phyloP scores from a whole-genome alignment of 2,888 invertebrate species.

The Lepidonotus clava region DNA sequence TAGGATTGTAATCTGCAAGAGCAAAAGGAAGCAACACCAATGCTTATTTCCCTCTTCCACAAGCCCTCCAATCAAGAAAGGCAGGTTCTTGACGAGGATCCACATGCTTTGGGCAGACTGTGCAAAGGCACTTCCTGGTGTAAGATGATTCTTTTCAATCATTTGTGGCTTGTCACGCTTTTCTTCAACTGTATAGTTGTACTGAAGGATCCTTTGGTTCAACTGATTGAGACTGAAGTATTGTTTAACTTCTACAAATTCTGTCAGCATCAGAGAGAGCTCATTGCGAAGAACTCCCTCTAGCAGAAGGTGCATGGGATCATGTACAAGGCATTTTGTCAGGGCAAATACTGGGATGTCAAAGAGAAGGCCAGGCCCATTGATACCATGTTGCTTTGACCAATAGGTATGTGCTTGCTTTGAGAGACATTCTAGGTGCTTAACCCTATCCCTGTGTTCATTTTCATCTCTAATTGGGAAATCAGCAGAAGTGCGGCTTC shows the following conservation, averaged over 20 bases:
- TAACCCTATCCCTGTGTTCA: slow-evolving; percentile 53
- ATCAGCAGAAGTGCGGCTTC: neutral
- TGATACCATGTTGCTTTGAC: slow-evolving; percentile 59
- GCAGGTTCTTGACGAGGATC: neutral
- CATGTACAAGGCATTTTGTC: slow-evolving; percentile 60
- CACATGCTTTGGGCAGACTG: slow-evolving; percentile 11
- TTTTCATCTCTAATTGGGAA: slow-evolving; percentile 37
- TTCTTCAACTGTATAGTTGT: neutral
- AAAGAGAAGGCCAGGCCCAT: slow-evolving; percentile 25
- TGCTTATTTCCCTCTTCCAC: neutral
- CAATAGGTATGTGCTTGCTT: slow-evolving; percentile 28
- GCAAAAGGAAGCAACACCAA: neutral
- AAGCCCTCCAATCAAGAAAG: neutral
- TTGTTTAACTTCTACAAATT: neutral
- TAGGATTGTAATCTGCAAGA: neutral
- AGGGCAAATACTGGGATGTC: slow-evolving; percentile 54
- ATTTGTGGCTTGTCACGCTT: neutral
- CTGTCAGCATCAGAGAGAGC: slow-evolving; percentile 27
- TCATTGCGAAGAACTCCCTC: slow-evolving; percentile 50
- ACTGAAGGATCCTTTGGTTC: neutral
- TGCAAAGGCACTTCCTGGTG: neutral
- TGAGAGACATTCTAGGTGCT: neutral
- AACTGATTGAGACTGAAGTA: neutral
- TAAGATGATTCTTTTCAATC: neutral
- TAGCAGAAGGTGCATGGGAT: slow-evolving; percentile 61